Percentiles rank a stretch among this genome's conserved stretches.
These are phyloP conservation scores for Artibeus lituratus DNA, from an alignment of 2,797 vertebrate species.

Conservation along the genomic window DNA sequence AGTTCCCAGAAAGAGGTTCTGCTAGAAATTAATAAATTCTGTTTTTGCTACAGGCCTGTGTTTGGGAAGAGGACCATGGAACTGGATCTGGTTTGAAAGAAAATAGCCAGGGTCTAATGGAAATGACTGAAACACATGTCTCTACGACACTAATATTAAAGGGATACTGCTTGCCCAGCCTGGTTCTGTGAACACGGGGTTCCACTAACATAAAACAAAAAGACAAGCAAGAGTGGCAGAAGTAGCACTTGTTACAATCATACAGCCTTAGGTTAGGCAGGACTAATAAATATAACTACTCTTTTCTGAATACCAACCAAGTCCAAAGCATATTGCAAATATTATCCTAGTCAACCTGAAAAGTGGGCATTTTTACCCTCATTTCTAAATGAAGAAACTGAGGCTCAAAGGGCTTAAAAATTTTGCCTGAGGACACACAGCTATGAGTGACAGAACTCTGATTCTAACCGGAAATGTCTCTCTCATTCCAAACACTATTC, in stretches of 20 bases:
- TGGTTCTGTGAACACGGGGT: neutral
- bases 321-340: neutral
- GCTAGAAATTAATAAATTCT: slow-evolving; percentile 24
- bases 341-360: neutral
- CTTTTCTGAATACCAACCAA: neutral
- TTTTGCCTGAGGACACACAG: neutral
- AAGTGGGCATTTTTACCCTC: neutral
- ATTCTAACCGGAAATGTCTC: neutral
- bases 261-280: neutral
- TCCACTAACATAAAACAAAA: neutral
- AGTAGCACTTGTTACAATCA: neutral
- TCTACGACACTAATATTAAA: neutral
- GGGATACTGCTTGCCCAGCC: neutral
- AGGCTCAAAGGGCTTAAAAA: neutral
- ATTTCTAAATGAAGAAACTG: neutral
- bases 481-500: neutral
- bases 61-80: neutral
- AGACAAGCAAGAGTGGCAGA: neutral
- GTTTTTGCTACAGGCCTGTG: neutral
- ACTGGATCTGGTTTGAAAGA: slow-evolving; percentile 19
- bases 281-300: neutral
- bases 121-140: slow-evolving; percentile 6
- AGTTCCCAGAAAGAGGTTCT: slow-evolving; percentile 18
- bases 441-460: neutral
- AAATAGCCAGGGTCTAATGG: neutral